Percentiles rank a stretch among this genome's conserved stretches.
phyloP scores from a whole-genome alignment of 1,140 invertebrate species.

The Drosophila sturtevanti region DNA sequence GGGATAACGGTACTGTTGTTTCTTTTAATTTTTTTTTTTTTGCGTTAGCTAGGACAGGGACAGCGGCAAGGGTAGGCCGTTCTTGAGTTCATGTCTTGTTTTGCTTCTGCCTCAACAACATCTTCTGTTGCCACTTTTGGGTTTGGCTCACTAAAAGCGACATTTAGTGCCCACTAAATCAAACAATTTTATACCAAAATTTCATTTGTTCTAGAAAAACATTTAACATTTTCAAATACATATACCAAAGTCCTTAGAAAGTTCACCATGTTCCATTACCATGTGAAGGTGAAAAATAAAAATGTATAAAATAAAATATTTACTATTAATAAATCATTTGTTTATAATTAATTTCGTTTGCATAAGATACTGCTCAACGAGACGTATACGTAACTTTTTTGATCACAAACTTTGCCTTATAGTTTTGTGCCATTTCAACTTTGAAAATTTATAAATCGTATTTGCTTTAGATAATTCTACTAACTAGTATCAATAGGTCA shows the following conservation, averaged over 20 bases:
- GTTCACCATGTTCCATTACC: no score
- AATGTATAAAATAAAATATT: no score
- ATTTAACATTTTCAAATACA: background rate
- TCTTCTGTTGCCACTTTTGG: slow-evolving; percentile 12
- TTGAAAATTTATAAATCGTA: background rate
- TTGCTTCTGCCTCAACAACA: slow-evolving; percentile 7
- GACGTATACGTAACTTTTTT: background rate
- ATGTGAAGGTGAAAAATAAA: background rate
- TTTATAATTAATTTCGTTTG: no score
- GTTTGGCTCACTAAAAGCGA: background rate
- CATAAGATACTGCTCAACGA: background rate
- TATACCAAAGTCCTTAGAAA: background rate
- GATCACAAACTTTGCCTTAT: background rate
- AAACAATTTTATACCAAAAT: background rate
- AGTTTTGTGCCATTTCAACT: background rate
- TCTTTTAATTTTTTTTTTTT: no score
- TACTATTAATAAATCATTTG: no score
- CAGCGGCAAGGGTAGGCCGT: background rate
- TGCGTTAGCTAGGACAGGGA: no score
- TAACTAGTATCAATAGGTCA: background rate
- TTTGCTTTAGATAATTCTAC: background rate
- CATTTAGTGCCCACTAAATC: background rate
- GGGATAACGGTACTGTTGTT: no score
- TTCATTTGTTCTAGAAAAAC: background rate
- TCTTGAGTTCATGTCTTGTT: slow-evolving; percentile 5